Evolutionary conservation across 2,797 vertebrate species (phyloP).

Genomic region (Salarias fasciatus): DNA sequence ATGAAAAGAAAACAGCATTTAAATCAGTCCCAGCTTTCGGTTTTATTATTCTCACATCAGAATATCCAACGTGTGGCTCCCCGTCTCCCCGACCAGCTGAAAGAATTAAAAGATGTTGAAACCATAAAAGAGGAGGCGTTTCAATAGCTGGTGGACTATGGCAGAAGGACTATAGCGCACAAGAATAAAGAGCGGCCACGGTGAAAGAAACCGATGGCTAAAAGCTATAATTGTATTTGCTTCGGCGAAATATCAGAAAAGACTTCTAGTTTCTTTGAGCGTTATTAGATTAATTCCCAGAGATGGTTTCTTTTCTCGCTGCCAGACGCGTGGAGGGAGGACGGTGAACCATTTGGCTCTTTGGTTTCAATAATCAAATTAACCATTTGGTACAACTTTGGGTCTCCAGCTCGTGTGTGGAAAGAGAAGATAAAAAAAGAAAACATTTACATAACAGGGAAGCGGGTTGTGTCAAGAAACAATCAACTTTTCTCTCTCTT

Average conservation of each 20-base stretch:
- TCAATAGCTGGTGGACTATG: constrained; percentile 77
- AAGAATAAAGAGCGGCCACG: constrained; percentile 87
- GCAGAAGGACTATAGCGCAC: constrained; percentile 77
- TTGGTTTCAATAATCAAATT: constrained; percentile 98
- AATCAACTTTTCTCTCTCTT: constrained; percentile 70
- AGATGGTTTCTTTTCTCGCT: constrained; percentile 89
- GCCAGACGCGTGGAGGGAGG: constrained; percentile 98
- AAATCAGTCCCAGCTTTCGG: not conserved
- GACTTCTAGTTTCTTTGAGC: constrained; percentile 95
- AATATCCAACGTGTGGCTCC: constrained; percentile 35
- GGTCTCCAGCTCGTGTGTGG: constrained; percentile 90
- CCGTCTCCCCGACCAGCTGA: constrained; percentile 68
- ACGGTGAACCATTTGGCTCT: constrained; percentile 95
- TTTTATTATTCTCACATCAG: constrained; percentile 31
- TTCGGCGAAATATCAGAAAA: constrained; percentile 95
- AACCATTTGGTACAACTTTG: constrained; percentile 96
- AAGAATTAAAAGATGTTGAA: constrained; percentile 83
- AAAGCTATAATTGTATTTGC: constrained; percentile 98
- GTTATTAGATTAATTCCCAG: constrained; percentile 98
- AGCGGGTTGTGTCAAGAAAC: constrained; percentile 81
- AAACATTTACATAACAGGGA: constrained; percentile 86
- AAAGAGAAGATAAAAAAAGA: constrained; percentile 87
- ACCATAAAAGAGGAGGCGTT: constrained; percentile 79
- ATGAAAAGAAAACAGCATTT: too few species aligned
- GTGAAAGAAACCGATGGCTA: constrained; percentile 84